These are phyloP conservation scores for Salvelinus alpinus DNA, from an alignment of 2,113 vertebrate genomes.

Conservation along the genomic window DNA sequence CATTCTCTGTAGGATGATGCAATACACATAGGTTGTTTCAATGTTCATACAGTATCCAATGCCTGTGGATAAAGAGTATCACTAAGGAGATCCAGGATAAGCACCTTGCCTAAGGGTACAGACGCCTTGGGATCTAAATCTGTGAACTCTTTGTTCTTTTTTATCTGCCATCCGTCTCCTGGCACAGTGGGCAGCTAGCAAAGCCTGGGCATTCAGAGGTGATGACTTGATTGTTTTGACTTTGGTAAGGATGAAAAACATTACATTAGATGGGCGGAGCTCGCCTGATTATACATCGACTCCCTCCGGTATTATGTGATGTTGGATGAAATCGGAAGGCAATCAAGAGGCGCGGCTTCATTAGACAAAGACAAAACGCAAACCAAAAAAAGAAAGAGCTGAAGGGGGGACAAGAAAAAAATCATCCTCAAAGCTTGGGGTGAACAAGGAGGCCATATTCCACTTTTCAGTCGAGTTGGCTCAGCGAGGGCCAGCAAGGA, in stretches of 20 bases:
- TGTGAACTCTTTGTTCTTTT: slow-evolving; percentile 21
- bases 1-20: not conserved
- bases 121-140: slow-evolving; percentile 25
- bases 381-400: slow-evolving; percentile 11
- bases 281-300: slow-evolving; percentile 35
- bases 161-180: slow-evolving; percentile 1
- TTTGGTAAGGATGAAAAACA: slow-evolving; percentile 44
- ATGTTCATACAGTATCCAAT: not conserved
- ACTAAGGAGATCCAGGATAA: slow-evolving; percentile 24
- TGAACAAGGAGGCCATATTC: slow-evolving; percentile 2
- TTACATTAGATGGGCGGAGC: slow-evolving; percentile 23
- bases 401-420: slow-evolving; percentile 1
- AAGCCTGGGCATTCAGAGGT: too few relatives aligned
- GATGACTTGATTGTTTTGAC: slow-evolving; percentile 25
- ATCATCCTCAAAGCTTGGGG: not conserved
- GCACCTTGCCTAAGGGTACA: slow-evolving; percentile 1
- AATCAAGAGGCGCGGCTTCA: slow-evolving; percentile 36
- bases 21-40: not conserved
- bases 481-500: not conserved
- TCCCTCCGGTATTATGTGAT: slow-evolving; percentile 38
- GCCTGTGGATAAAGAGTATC: slow-evolving; percentile 20
- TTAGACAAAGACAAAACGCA: slow-evolving; percentile 16
- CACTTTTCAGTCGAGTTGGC: slow-evolving; percentile 21
- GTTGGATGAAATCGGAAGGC: slow-evolving; percentile 42
- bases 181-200: not conserved